phyloP scores from a whole-genome alignment of 2,797 vertebrate species.

The Xiphorhynchus erythropygius region DNA sequence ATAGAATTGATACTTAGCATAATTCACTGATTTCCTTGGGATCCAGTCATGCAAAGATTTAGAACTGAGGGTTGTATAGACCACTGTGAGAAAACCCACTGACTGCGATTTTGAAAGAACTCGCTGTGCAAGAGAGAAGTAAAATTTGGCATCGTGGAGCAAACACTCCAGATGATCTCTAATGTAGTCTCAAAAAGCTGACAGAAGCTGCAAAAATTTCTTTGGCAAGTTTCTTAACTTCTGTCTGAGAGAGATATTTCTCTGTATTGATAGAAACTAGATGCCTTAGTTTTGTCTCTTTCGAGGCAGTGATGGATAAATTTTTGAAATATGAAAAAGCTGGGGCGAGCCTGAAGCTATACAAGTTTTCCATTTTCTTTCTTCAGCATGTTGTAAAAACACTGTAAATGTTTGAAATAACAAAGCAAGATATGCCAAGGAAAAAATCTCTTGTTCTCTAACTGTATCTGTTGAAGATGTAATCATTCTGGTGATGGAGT shows the following conservation, averaged over 20 bases:
- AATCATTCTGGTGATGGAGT: not conserved
- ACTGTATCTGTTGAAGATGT: not conserved
- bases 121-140: not conserved
- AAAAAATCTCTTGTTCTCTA: constrained; percentile 29
- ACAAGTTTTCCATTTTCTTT: constrained; percentile 38
- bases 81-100: constrained; percentile 3
- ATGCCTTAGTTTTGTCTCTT: constrained; percentile 62
- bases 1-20: not conserved
- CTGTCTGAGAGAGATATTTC: constrained; percentile 43
- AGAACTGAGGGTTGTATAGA: not conserved
- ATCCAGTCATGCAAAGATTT: not conserved
- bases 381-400: constrained; percentile 48
- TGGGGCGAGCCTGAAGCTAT: constrained; percentile 49
- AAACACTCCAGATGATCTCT: constrained; percentile 60
- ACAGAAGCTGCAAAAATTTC: constrained; percentile 62
- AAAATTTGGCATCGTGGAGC: constrained; percentile 32
- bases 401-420: constrained; percentile 62
- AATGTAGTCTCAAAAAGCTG: constrained; percentile 39
- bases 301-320: constrained; percentile 49
- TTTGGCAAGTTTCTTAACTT: constrained; percentile 63
- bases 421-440: constrained; percentile 50
- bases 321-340: constrained; percentile 47
- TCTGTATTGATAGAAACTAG: constrained; percentile 52
- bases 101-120: constrained; percentile 27
- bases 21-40: not conserved